Evolutionary conservation across 1,140 invertebrate genomes (phyloP).

Genomic region (Brachionus asplanchnoidis): DNA sequence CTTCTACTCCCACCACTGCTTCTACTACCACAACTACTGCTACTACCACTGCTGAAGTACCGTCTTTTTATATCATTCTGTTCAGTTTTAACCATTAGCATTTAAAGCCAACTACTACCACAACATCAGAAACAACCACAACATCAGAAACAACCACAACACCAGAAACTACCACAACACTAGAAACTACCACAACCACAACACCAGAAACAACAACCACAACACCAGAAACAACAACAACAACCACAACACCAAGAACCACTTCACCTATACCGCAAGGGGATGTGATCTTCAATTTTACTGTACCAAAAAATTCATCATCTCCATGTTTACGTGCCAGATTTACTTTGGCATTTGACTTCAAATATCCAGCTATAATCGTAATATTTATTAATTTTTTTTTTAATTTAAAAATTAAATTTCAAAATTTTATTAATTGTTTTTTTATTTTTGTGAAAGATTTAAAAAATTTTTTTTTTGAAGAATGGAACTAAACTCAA

Average conservation of each 20-base stretch:
- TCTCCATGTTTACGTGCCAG: conserved; percentile 30
- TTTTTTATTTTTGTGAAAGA: background rate
- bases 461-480: background rate
- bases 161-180: too few relatives aligned
- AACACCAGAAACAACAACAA: background rate
- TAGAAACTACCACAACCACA: too few relatives aligned
- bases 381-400: background rate
- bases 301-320: background rate
- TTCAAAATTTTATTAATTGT: background rate
- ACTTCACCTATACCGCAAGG: background rate
- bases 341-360: conserved; percentile 14
- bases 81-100: background rate
- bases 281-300: conserved; percentile 14
- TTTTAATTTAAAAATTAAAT: background rate
- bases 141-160: too few relatives aligned
- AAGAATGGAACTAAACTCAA: background rate
- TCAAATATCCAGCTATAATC: background rate
- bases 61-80: background rate
- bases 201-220: too few relatives aligned
- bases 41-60: background rate
- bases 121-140: background rate
- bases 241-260: background rate
- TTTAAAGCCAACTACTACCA: background rate
- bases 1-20: background rate
- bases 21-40: background rate